Evolutionary conservation across 2,888 invertebrate genomes (phyloP).

Genomic region (Julus scanicus): DNA sequence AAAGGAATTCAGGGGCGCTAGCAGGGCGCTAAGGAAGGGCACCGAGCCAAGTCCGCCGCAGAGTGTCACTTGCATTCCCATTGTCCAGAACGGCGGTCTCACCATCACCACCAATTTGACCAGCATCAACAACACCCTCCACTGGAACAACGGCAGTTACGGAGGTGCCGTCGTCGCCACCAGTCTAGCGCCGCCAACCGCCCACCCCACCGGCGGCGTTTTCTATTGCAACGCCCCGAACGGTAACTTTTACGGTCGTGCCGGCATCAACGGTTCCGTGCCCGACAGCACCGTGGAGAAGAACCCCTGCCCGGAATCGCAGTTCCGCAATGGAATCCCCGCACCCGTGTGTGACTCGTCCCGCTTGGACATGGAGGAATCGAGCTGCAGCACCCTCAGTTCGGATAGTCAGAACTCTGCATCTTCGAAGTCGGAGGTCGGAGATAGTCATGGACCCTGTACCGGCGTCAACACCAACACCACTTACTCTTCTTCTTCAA

Average conservation of each 20-base stretch:
- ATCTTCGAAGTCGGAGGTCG: constrained; percentile 29
- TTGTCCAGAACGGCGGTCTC: not conserved
- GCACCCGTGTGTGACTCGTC: constrained; percentile 52
- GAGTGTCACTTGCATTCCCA: not conserved
- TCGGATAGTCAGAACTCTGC: constrained; percentile 25
- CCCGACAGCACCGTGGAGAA: constrained; percentile 51
- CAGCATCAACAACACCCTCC: not conserved
- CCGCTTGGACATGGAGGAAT: constrained; percentile 53
- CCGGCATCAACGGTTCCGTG: not conserved
- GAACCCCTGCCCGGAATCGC: not conserved
- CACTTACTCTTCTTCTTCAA: not conserved
- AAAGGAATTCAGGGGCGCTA: not conserved
- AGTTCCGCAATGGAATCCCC: not conserved
- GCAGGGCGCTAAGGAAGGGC: not conserved
- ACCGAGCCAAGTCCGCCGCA: not conserved
- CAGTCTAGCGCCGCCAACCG: not conserved
- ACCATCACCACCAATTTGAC: not conserved
- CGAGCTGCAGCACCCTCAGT: constrained; percentile 16
- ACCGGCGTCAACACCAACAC: not conserved
- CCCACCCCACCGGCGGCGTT: too few species aligned
- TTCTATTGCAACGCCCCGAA: not conserved
- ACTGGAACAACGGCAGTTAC: not conserved
- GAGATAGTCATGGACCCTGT: constrained; percentile 9
- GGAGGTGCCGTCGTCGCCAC: not conserved
- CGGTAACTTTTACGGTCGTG: not conserved